A percentile compares a stretch with the other conserved stretches of the same genome.
Conservation (phyloP, 2,797 vertebrate genomes). For the Cynodonichthys magdalenae region DNA sequence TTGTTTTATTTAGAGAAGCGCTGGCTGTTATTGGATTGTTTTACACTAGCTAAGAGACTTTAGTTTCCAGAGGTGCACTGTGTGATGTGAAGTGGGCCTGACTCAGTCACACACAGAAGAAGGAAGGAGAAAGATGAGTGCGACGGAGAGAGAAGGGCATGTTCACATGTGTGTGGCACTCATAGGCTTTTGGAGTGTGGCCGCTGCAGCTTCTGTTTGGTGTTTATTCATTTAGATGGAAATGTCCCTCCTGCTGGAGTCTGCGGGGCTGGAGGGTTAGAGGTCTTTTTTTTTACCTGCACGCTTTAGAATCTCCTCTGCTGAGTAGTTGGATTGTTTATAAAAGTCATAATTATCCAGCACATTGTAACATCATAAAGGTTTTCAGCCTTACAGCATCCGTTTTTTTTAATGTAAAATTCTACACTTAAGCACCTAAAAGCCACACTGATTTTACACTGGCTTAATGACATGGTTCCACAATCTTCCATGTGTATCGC, state of each 20-base stretch:
- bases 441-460: not conserved
- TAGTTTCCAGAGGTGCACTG: slow-evolving; percentile 57
- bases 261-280: slow-evolving; percentile 20
- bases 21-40: slow-evolving; percentile 75
- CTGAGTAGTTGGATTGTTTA: not conserved
- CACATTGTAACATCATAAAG: not conserved
- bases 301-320: not conserved
- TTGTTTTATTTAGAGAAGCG: slow-evolving; percentile 73
- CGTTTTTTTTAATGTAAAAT: not conserved
- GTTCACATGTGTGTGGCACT: slow-evolving; percentile 12
- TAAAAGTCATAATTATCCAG: not conserved
- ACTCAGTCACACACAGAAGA: slow-evolving; percentile 34
- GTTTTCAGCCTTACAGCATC: not conserved
- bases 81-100: slow-evolving; percentile 42
- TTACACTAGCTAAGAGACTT: slow-evolving; percentile 68
- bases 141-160: slow-evolving; percentile 5
- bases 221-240: slow-evolving; percentile 60
- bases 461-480: not conserved
- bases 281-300: slow-evolving; percentile 13
- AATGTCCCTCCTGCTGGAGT: slow-evolving; percentile 41
- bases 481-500: not conserved
- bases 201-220: slow-evolving; percentile 37
- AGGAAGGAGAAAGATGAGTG: slow-evolving; percentile 1
- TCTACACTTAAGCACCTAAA: not conserved
- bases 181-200: slow-evolving; percentile 4